phyloP scores from a whole-genome alignment of 2,797 vertebrate genomes.

The Lophotriccus pileatus region DNA sequence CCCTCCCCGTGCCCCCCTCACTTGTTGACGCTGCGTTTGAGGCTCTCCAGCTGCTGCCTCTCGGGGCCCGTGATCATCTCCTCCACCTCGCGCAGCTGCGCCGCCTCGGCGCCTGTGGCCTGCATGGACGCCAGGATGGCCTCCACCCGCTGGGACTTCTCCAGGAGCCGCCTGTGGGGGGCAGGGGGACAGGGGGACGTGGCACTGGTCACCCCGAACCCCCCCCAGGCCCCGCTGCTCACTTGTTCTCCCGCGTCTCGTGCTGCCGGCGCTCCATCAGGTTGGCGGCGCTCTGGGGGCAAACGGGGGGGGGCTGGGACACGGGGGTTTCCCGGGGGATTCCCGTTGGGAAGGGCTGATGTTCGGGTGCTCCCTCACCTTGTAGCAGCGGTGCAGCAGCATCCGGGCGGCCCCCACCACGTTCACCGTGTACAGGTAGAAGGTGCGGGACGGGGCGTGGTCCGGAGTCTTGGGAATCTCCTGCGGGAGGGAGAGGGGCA shows the following conservation, averaged over 20 bases:
- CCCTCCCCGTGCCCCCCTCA: background rate
- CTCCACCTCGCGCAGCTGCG: background rate
- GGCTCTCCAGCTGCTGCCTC: background rate
- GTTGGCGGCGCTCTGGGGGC: background rate
- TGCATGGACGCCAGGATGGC: background rate
- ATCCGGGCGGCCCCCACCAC: background rate
- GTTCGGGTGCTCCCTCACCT: background rate
- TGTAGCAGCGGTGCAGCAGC: background rate
- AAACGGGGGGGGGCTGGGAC: background rate
- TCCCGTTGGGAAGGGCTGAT: accelerated
- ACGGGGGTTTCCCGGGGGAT: background rate
- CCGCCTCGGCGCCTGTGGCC: background rate
- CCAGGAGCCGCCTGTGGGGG: background rate
- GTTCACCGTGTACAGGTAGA: background rate
- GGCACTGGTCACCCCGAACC: background rate
- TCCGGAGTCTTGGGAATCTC: background rate
- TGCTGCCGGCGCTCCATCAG: background rate
- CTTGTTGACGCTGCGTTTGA: background rate
- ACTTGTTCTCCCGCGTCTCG: background rate
- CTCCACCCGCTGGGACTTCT: background rate
- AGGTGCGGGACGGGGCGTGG: background rate
- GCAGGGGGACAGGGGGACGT: accelerated
- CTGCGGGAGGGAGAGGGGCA: too few relatives aligned
- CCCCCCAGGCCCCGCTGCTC: background rate
- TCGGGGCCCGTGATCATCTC: background rate